Percentiles rank a stretch among this genome's conserved stretches.
These are phyloP conservation scores for Rhinella marina DNA, from an alignment of 2,797 vertebrate genomes.

Conservation along the genomic window DNA sequence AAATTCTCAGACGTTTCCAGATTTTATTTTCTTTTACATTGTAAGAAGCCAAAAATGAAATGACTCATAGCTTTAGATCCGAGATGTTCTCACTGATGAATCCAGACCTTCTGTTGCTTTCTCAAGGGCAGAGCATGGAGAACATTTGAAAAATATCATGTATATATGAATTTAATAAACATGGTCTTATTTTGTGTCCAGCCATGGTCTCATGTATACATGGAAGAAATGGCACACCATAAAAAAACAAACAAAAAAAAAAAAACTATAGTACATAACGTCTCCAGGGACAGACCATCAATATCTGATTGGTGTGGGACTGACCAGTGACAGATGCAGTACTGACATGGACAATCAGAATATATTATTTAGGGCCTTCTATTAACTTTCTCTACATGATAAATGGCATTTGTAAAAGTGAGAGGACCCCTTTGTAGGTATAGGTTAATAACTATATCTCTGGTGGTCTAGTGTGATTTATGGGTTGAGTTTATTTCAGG, in stretches of 20 bases:
- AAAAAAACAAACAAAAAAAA: not conserved
- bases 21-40: not conserved
- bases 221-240: not conserved
- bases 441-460: too few relatives aligned
- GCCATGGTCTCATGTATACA: not conserved
- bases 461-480: too few relatives aligned
- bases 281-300: too few relatives aligned
- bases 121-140: not conserved
- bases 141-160: not conserved
- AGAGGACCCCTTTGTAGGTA: too few relatives aligned
- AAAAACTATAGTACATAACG: too few relatives aligned
- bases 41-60: conserved; percentile 24
- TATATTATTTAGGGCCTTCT: too few relatives aligned
- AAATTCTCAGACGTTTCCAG: not conserved
- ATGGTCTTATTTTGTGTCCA: not conserved
- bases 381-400: too few relatives aligned
- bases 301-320: too few relatives aligned
- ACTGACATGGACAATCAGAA: too few relatives aligned
- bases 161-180: not conserved
- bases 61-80: conserved; percentile 8
- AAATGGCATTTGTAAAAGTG: too few relatives aligned
- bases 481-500: too few relatives aligned
- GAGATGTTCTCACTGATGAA: not conserved
- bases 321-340: too few relatives aligned
- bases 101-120: not conserved